Percentiles rank a stretch among this genome's conserved stretches.
These are phyloP conservation scores for Stegodyphus dumicola DNA, from an alignment of 1,140 invertebrate genomes.

Conservation along the genomic window DNA sequence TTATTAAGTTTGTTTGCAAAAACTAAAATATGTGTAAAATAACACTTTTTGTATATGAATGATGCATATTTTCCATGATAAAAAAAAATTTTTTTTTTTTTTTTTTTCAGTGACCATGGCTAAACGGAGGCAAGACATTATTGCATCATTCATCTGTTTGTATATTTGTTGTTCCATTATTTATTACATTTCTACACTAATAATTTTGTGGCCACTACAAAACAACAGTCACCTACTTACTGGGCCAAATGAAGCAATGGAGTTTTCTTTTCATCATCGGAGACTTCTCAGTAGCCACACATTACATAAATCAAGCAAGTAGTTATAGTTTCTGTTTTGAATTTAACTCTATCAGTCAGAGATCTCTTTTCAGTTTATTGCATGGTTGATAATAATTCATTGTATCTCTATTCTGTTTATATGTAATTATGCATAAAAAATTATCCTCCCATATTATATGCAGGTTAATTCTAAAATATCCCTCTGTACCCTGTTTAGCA, in stretches of 20 bases:
- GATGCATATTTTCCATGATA: no score
- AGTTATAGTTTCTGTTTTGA: neutral
- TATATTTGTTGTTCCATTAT: constrained; percentile 16
- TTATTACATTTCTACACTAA: constrained; percentile 11
- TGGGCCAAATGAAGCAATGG: neutral
- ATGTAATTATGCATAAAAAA: neutral
- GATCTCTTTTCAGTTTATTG: neutral
- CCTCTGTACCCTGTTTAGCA: neutral
- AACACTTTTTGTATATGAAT: no score
- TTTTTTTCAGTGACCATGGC: constrained; percentile 28
- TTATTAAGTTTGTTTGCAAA: no score
- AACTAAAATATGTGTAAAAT: no score
- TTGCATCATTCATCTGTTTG: constrained; percentile 23
- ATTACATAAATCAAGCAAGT: neutral
- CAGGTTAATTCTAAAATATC: neutral
- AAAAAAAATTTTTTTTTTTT: neutral
- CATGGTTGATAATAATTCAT: no score
- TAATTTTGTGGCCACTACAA: neutral
- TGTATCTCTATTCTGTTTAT: neutral
- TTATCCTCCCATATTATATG: neutral
- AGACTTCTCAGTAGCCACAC: constrained; percentile 17
- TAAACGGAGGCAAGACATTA: constrained; percentile 1
- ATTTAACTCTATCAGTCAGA: no score
- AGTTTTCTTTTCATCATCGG: neutral
- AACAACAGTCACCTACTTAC: neutral